Conservation (phyloP, 2,797 vertebrate species). For the Scarus forsteni region DNA sequence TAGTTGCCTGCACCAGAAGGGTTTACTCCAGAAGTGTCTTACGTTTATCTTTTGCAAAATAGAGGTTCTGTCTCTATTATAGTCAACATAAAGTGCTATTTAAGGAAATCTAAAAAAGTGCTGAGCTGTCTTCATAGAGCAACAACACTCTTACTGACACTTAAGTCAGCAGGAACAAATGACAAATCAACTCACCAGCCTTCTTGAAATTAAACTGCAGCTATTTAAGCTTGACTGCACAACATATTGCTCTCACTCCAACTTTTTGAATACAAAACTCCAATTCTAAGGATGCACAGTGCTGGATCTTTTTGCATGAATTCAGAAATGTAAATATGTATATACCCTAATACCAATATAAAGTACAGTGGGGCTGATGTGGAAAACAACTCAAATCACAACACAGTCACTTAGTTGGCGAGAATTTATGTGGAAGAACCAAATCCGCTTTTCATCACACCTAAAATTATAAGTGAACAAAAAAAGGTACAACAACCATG, state of each 20-base stretch:
- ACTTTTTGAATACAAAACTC: not conserved
- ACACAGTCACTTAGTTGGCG: no score
- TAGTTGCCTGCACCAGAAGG: constrained; percentile 2
- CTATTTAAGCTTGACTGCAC: constrained; percentile 8
- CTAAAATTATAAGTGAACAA: no score
- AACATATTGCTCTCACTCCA: not conserved
- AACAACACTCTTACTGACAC: constrained; percentile 24
- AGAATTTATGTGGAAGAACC: no score
- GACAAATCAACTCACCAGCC: constrained; percentile 29
- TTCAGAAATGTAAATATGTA: no score
- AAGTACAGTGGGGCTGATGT: no score
- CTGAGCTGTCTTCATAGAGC: constrained; percentile 25
- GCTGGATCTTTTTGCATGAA: no score
- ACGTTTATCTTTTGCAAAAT: constrained; percentile 31
- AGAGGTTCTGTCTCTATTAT: constrained; percentile 19
- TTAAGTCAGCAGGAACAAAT: constrained; percentile 17
- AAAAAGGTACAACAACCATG: no score
- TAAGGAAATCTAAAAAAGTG: constrained; percentile 52
- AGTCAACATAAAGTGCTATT: constrained; percentile 49
- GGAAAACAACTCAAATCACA: no score
- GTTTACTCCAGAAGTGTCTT: constrained; percentile 18
- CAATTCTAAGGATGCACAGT: constrained; percentile 15
- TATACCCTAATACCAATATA: no score
- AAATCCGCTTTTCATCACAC: no score
- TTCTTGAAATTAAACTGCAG: constrained; percentile 13